These are phyloP conservation scores for Margaritifera margaritifera DNA, from an alignment of 2,888 invertebrate species.

Conservation along the genomic window DNA sequence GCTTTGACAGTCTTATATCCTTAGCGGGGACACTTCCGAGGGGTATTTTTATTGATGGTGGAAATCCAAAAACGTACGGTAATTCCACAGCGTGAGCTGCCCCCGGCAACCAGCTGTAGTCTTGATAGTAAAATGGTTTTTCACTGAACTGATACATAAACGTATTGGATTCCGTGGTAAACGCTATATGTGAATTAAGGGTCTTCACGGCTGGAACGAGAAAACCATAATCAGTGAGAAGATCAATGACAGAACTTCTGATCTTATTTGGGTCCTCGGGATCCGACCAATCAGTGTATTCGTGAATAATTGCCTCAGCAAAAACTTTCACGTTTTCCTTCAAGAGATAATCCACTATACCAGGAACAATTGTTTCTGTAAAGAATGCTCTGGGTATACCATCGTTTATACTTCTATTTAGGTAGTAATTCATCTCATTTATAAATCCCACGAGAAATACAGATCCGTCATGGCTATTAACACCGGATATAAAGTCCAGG, in stretches of 20 bases:
- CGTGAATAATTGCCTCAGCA: slow-evolving; percentile 6
- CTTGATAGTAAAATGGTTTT: slow-evolving; percentile 31
- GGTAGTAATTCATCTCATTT: not conserved
- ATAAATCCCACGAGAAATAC: not conserved
- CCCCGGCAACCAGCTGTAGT: slow-evolving; percentile 55
- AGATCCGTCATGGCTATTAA: slow-evolving; percentile 81
- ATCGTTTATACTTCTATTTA: not conserved
- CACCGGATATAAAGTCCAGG: slow-evolving; percentile 86
- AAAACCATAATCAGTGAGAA: slow-evolving; percentile 96
- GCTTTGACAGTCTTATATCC: slow-evolving; percentile 86
- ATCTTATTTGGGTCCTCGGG: slow-evolving; percentile 79
- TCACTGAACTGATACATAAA: slow-evolving; percentile 48
- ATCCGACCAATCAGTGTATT: slow-evolving; percentile 18
- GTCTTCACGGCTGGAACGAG: slow-evolving; percentile 75
- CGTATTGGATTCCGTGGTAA: slow-evolving; percentile 7
- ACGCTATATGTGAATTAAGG: slow-evolving; percentile 86
- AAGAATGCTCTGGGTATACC: slow-evolving; percentile 6
- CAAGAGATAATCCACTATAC: not conserved
- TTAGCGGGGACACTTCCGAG: slow-evolving; percentile 82
- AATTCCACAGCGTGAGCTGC: slow-evolving; percentile 66
- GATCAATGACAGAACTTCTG: slow-evolving; percentile 90
- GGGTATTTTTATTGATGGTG: slow-evolving; percentile 3
- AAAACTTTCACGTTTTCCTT: slow-evolving; percentile 2
- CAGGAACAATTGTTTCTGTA: not conserved
- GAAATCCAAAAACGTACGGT: slow-evolving; percentile 57